phyloP scores from a whole-genome alignment of 2,888 invertebrate genomes.

The Euzetes globulus region DNA sequence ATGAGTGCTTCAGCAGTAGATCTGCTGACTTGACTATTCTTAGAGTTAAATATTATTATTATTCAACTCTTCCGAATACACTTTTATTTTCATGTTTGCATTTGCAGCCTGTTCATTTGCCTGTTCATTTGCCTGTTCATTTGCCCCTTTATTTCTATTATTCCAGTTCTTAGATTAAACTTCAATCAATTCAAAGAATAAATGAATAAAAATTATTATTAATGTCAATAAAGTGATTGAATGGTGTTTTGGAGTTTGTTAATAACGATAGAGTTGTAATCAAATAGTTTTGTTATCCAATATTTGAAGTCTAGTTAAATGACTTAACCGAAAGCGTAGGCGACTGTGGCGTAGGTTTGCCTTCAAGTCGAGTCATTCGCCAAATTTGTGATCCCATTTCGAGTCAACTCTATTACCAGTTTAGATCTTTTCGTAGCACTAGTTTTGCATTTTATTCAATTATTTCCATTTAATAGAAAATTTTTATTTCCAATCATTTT shows the following conservation, averaged over 20 bases:
- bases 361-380: background rate
- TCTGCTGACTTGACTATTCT: background rate
- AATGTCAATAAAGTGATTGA: too few species aligned
- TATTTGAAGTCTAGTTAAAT: conserved; percentile 4
- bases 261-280: background rate
- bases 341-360: conserved; percentile 16
- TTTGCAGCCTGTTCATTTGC: background rate
- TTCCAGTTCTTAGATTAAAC: too few species aligned
- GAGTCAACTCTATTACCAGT: background rate
- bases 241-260: too few species aligned
- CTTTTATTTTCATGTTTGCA: background rate
- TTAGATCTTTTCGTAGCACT: background rate
- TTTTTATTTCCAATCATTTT: background rate
- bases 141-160: too few species aligned
- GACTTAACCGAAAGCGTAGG: conserved; percentile 16
- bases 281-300: background rate
- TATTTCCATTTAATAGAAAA: background rate
- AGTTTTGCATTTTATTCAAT: background rate
- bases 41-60: background rate
- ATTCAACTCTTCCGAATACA: background rate
- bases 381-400: conserved; percentile 7
- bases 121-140: too few species aligned
- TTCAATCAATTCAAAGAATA: too few species aligned
- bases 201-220: too few species aligned
- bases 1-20: background rate